A percentile compares a stretch with the other conserved stretches of the same genome.
Conservation (phyloP, 2,888 invertebrate genomes). For the Oscheius sp. region DNA sequence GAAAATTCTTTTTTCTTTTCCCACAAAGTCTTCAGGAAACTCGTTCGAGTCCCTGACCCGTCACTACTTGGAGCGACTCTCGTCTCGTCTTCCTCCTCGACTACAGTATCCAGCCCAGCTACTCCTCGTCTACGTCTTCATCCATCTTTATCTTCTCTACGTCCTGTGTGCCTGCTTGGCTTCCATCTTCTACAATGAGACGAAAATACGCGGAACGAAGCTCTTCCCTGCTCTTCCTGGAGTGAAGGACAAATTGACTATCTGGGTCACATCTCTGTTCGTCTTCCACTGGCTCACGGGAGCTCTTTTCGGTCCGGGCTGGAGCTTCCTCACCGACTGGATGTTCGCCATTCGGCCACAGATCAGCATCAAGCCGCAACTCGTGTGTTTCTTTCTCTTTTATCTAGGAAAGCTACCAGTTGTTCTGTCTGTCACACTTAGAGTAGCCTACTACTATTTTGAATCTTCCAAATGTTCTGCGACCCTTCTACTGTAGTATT, state of each 20-base stretch:
- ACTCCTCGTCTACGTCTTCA: conserved; percentile 3
- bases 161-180: conserved; percentile 6
- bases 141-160: conserved; percentile 23
- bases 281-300: conserved; percentile 21
- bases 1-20: background rate
- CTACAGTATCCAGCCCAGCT: conserved; percentile 4
- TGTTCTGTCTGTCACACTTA: background rate
- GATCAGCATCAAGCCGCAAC: conserved; percentile 28
- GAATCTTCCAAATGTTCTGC: too few relatives aligned
- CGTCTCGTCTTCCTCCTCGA: background rate
- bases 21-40: background rate
- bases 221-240: conserved; percentile 13
- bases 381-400: background rate
- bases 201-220: conserved; percentile 1
- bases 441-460: too few relatives aligned
- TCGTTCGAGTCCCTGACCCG: background rate
- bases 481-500: too few relatives aligned
- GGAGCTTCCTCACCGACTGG: conserved; percentile 22
- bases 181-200: background rate
- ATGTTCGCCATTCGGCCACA: conserved; percentile 27
- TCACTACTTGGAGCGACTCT: background rate
- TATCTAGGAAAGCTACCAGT: background rate
- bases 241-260: conserved; percentile 13
- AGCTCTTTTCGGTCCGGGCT: conserved; percentile 1
- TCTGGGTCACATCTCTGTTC: conserved; percentile 9